Conservation (phyloP, 2,113 vertebrate species). For the Chrysochloris asiatica region DNA sequence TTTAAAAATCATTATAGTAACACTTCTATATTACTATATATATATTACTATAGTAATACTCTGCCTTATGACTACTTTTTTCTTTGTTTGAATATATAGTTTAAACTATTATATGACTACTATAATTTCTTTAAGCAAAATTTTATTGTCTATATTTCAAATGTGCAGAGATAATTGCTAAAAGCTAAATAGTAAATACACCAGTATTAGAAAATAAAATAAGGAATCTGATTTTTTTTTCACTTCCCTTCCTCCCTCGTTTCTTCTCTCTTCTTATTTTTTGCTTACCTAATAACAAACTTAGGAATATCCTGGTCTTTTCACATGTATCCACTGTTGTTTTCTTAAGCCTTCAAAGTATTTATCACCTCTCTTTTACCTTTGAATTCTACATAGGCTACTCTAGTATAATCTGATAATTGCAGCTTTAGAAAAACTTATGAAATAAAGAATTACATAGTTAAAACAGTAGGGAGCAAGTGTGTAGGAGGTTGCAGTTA, state of each 20-base stretch:
- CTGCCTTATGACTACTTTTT: too few species aligned
- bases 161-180: background rate
- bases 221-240: background rate
- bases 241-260: background rate
- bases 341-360: background rate
- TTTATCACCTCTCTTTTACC: background rate
- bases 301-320: background rate
- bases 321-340: background rate
- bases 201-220: background rate
- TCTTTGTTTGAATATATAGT: too few species aligned
- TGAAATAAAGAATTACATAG: background rate
- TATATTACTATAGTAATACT: too few species aligned
- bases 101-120: too few species aligned
- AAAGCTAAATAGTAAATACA: background rate
- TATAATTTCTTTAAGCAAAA: background rate
- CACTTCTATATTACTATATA: too few species aligned
- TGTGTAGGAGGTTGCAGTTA: background rate
- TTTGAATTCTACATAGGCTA: background rate
- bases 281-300: background rate
- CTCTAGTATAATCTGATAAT: background rate
- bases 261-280: background rate
- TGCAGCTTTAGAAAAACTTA: background rate
- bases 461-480: background rate
- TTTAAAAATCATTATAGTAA: too few species aligned
- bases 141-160: background rate